Evolutionary conservation across 2,113 vertebrate species (phyloP), one percentile per base, ranked within the genome.

Genomic region (Hyla sarda): DNA sequence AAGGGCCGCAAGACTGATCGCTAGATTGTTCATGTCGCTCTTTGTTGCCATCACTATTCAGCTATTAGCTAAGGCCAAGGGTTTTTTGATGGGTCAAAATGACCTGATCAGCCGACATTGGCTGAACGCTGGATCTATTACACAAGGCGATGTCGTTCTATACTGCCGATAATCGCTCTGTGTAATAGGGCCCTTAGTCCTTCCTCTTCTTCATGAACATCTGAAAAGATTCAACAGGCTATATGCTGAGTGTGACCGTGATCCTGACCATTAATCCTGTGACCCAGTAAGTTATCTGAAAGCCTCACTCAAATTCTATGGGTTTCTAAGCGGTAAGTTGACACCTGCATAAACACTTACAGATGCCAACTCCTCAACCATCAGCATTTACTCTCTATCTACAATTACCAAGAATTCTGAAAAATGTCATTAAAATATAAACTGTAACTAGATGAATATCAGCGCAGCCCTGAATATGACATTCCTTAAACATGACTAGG

Each of bases 371-470:
- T 65, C 37, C 23, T 81, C 78, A 47, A 12, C 58, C 37, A 34
- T 62, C 34, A 45, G 56, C 41, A 45, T 81, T 30, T 62, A 16
- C 47, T 81, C 47, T 81, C 41, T 56, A n/a, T 80, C 34, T 81
- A 62, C 56, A 62, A 65, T 81, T 81, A 62, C 56, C n/a, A 56
- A 47, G 37, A 16, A 21, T 65, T 65, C 41, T 25, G 78, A 34
- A 21, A 65, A 62, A 81, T 62, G 41, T 47, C 37, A 81, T 60
- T 81, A 58, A 47, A 62, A 81, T 37, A 47, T 37, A 60, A 65
- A 81, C 78, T 58, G 56, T 81, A 47, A 81, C 34, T 28, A 25
- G 56, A 81, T 21, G 56, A 81, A 81, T 62, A 65, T 41, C 78
- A 81, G 56, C 2, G 34, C 21, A 23, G 56, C 37, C 56, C 37